Evolutionary conservation across 2,797 vertebrate species (phyloP), one percentile per base, ranked within the genome.

Genomic region (Pangasius larnaudii): DNA sequence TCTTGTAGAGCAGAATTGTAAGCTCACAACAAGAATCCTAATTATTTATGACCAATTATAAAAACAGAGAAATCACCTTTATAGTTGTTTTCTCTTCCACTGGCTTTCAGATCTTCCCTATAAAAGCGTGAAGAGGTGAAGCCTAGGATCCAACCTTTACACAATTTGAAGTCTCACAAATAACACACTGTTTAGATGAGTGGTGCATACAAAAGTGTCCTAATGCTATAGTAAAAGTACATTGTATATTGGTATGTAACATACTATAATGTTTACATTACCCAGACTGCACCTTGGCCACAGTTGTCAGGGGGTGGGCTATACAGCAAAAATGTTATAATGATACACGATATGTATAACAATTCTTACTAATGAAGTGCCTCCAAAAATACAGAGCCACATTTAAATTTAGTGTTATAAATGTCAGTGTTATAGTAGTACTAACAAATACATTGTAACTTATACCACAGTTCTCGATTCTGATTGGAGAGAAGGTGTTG

Each of bases 241-340:
- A 56, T 27, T 77, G 69, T 77, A 67, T 78, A 56, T 46, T 51
- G 86, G 53, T 78, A 72, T 58, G 30, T 84, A 69, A 89, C 30
- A 36, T 86, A 74, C 56, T 82, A 36, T 86, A 89, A 89, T 88
- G 87, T 90, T 90, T 90, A 90, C 85, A 69, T 88, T 84, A 85
- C 74, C 80, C 84, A 74, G 36, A 87, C 72, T 84, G 33, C 58
- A 51, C 84, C 22, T 72, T 75, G 14, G 78, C 58, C 46, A n/a
- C 30, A 81, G 78, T 71, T 49, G 19, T 82, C 39, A 53, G 9
- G 63, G 63, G 27, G 63, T 24, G 22, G 51, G 30, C 79, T 61
- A 42, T 81, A 61, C 19, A 33, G 39, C 14, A 51, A 49, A 49
- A 84, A 33, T 33, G 6, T 10, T 69, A 22, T 51, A 67, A 53